A percentile compares a stretch with the other conserved stretches of the same genome.
Evolutionary conservation across 2,888 invertebrate species (phyloP).

Genomic region (Aspidiotus rigidus): DNA sequence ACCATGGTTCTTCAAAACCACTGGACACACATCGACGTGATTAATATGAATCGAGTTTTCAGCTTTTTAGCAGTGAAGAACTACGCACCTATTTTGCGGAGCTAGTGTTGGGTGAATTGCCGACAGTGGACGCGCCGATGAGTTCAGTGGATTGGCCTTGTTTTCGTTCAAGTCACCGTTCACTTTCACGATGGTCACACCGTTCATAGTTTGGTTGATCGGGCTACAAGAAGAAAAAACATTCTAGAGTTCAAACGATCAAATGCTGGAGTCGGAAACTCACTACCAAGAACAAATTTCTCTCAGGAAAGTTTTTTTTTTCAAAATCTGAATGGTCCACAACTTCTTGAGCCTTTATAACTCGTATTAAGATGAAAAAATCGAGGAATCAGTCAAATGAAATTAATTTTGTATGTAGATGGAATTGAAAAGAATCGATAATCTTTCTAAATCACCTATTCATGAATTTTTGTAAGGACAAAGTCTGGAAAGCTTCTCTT

Average conservation of each 20-base stretch:
- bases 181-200: slow-evolving; percentile 70
- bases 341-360: too few relatives aligned
- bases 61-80: not conserved
- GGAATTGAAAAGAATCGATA: too few relatives aligned
- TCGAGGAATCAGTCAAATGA: too few relatives aligned
- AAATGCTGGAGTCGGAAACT: too few relatives aligned
- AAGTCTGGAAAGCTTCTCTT: too few relatives aligned
- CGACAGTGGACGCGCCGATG: slow-evolving; percentile 12
- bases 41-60: not conserved
- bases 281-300: too few relatives aligned
- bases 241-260: not conserved
- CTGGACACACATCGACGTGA: not conserved
- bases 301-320: too few relatives aligned
- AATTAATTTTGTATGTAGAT: too few relatives aligned
- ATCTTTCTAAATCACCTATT: too few relatives aligned
- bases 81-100: slow-evolving; percentile 24
- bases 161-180: slow-evolving; percentile 41
- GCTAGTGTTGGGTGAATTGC: slow-evolving; percentile 15
- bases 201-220: slow-evolving; percentile 60
- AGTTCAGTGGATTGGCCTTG: slow-evolving; percentile 1
- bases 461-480: too few relatives aligned
- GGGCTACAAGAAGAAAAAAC: slow-evolving; percentile 45
- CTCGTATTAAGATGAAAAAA: too few relatives aligned
- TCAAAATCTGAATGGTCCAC: too few relatives aligned
- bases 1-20: slow-evolving; percentile 33